Conservation (phyloP, 2,888 invertebrate species). For the Dorcus parallelipipedus region DNA sequence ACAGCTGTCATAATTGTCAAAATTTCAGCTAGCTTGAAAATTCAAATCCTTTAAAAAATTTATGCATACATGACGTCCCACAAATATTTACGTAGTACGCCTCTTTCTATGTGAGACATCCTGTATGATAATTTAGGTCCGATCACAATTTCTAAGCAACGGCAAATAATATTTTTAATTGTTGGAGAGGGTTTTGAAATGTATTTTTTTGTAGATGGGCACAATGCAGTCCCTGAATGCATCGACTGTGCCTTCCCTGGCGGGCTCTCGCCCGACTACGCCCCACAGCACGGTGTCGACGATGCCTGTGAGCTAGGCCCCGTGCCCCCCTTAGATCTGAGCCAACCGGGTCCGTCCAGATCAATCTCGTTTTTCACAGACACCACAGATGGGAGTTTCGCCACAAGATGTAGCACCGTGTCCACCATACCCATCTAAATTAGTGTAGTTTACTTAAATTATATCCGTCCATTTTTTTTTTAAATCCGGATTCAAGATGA, state of each 20-base stretch:
- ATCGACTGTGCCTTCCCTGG: slow-evolving; percentile 81
- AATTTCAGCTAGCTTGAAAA: no score
- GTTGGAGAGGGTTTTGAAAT: neutral
- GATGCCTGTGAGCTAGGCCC: slow-evolving; percentile 67
- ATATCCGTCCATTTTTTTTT: no score
- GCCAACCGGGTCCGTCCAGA: slow-evolving; percentile 28
- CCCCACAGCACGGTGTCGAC: slow-evolving; percentile 89
- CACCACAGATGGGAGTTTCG: slow-evolving; percentile 27
- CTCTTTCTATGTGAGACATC: no score
- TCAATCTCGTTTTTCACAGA: slow-evolving; percentile 40
- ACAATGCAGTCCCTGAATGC: slow-evolving; percentile 83
- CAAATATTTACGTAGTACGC: no score
- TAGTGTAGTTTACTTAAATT: no score
- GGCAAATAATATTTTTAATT: no score
- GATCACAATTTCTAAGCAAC: no score
- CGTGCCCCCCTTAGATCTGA: slow-evolving; percentile 10
- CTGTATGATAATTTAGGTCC: no score
- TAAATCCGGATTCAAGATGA: no score
- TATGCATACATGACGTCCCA: no score
- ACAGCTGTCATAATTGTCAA: no score
- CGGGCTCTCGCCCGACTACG: slow-evolving; percentile 85
- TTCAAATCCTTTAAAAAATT: no score
- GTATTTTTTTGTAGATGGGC: slow-evolving; percentile 66
- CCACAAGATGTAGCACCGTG: slow-evolving; percentile 28
- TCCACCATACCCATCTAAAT: slow-evolving; percentile 27